Evolutionary conservation across 2,888 invertebrate genomes (phyloP).

Genomic region (Leptinotarsa rubiginosa): DNA sequence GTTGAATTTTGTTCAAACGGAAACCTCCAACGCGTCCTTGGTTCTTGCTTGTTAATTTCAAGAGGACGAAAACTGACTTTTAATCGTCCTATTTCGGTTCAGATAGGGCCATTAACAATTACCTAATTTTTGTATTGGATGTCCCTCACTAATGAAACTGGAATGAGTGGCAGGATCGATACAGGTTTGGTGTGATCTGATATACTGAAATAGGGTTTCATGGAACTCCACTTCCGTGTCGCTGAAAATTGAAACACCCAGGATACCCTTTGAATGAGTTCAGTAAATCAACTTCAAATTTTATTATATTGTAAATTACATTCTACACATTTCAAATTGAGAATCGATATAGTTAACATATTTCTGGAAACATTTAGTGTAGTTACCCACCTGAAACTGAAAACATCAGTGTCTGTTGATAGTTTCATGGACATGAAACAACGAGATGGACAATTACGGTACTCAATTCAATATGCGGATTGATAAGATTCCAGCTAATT

Average conservation of each 20-base stretch:
- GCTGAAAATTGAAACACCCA: not conserved
- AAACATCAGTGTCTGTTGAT: conserved; percentile 28
- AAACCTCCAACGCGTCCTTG: conserved; percentile 5
- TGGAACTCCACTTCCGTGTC: not conserved
- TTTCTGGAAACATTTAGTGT: conserved; percentile 54
- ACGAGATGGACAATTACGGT: not conserved
- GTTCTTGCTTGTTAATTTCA: conserved; percentile 7
- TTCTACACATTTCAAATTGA: conserved; percentile 56
- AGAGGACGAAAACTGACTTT: conserved; percentile 1
- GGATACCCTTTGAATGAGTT: conserved; percentile 16
- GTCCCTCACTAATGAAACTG: not conserved
- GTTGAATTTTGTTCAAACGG: conserved; percentile 6
- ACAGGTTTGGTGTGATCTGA: conserved; percentile 3
- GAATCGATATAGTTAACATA: conserved; percentile 52
- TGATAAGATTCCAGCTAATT: not conserved
- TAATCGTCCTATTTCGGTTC: conserved; percentile 2
- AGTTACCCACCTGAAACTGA: conserved; percentile 34
- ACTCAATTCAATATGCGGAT: conserved; percentile 11
- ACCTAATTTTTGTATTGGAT: conserved; percentile 3
- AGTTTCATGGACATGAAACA: conserved; percentile 15
- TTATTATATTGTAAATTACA: conserved; percentile 57
- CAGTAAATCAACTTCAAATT: conserved; percentile 53
- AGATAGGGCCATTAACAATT: not conserved
- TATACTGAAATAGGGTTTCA: not conserved
- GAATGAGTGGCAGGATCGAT: not conserved